Evolutionary conservation across 2,888 invertebrate genomes (phyloP).

Genomic region (Petrophora chlorosata): DNA sequence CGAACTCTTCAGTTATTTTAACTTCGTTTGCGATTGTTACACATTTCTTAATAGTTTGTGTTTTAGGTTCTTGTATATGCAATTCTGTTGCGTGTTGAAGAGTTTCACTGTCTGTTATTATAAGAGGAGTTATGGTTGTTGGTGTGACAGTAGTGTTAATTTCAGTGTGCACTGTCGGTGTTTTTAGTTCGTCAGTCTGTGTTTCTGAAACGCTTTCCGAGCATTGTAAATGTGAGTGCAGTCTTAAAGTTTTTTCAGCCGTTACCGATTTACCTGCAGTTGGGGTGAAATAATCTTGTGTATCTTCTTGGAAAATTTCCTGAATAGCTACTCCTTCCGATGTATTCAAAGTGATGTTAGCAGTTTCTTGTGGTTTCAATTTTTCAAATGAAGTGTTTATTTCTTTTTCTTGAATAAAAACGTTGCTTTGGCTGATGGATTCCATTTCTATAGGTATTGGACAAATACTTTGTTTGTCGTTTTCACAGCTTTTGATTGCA

Average conservation of each 20-base stretch:
- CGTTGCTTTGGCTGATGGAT: constrained; percentile 54
- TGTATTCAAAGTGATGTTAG: constrained; percentile 51
- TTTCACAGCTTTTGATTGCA: constrained; percentile 32
- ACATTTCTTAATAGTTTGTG: constrained; percentile 56
- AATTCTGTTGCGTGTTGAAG: constrained; percentile 70
- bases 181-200: constrained; percentile 53
- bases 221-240: constrained; percentile 66
- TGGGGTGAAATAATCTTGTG: constrained; percentile 47
- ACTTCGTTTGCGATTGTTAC: constrained; percentile 62
- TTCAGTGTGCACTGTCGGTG: constrained; percentile 50
- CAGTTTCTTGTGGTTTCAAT: constrained; percentile 45
- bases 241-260: constrained; percentile 59
- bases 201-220: constrained; percentile 63
- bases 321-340: constrained; percentile 61
- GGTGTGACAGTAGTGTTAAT: constrained; percentile 53
- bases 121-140: constrained; percentile 59
- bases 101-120: constrained; percentile 65
- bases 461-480: constrained; percentile 42
- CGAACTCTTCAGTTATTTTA: constrained; percentile 59
- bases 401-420: constrained; percentile 62
- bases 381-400: constrained; percentile 46
- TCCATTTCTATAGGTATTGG: constrained; percentile 50
- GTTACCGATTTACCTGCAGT: constrained; percentile 49
- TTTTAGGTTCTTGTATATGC: constrained; percentile 49
- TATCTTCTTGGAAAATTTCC: constrained; percentile 66